Base-by-base conservation (phyloP, 2,888 invertebrate genomes). In the Dicyrtomina minuta region DNA sequence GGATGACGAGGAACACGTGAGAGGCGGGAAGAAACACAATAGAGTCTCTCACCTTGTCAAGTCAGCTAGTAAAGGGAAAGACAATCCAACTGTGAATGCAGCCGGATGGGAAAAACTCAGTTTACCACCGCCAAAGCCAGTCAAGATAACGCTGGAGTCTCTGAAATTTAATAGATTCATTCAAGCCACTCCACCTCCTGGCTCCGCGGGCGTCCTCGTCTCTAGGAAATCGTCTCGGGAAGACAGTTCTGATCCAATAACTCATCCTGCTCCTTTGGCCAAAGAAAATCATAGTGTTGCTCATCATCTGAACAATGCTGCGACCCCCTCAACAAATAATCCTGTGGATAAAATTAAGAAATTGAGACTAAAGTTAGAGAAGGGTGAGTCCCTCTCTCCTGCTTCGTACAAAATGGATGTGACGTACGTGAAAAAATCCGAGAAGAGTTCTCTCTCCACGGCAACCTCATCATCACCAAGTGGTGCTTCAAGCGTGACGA, bases 291-390 rank as follows among this genome's bases (percentile, higher is more conserved):
- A n/a, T 61, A 51, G 24, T 53, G 44, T 51, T 59, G 61, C 46
- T 33, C 46, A 46, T 46, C 46, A 60, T 53, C 43, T 68, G 33
- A 68, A 68, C 26, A 60, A 60, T 59, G 60, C 60, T 15, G 8
- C 33, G 33, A 33, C 3, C 33, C 33, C 33, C 33, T 33, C 33
- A 33, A 33, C 33, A 33, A 33, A 5, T 33, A 68, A 60, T 53
- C 49, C 60, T 65, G 55, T 55, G n/a, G 60, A 68, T 60, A 68
- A 93, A 80, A 91, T 92, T 79, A 89, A 93, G 72, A 93, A 92
- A 80, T 82, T 93, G 62, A 84, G 92, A 74, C 83, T 93, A 44
- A 93, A 93, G 80, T 82, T 93, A 71, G 93, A 92, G 79, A 92
- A 92, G 80, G 88, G 88, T 56, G 92, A 92, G 81, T 39, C 46